These are phyloP conservation scores for Salvator merianae DNA, from an alignment of 2,113 vertebrate genomes.

Conservation along the genomic window DNA sequence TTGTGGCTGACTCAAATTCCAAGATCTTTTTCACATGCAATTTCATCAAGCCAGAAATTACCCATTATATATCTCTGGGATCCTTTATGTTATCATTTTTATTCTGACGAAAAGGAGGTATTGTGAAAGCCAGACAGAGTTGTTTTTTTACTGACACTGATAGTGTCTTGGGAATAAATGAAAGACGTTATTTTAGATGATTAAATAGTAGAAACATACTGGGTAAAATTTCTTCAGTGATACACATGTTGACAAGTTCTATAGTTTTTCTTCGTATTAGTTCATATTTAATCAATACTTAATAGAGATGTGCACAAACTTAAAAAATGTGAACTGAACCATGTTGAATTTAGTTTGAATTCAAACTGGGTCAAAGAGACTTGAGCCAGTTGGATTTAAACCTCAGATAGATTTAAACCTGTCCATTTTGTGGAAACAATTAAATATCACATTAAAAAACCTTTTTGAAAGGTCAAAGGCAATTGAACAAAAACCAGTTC, in stretches of 20 bases:
- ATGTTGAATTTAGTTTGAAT: too few species aligned
- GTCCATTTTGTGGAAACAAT: too few species aligned
- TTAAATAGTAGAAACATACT: background rate
- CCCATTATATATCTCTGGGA: background rate
- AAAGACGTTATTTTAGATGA: constrained; percentile 8
- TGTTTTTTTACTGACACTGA: background rate
- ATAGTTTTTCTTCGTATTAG: constrained; percentile 59
- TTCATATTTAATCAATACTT: constrained; percentile 60
- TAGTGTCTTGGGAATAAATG: background rate
- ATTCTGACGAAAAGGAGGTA: background rate
- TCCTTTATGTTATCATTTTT: background rate
- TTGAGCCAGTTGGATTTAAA: too few species aligned
- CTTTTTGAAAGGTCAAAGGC: too few species aligned
- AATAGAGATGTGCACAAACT: background rate
- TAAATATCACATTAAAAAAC: too few species aligned
- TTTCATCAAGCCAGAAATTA: background rate
- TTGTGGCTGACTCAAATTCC: too few species aligned
- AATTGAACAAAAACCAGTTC: too few species aligned
- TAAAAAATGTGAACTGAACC: too few species aligned
- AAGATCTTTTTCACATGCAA: too few species aligned
- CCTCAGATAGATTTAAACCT: too few species aligned
- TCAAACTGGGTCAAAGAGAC: too few species aligned
- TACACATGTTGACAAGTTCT: constrained; percentile 50
- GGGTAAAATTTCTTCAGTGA: constrained; percentile 16
- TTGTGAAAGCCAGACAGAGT: background rate